Evolutionary conservation across 2,113 vertebrate genomes (phyloP).

Genomic region (Polypterus senegalus): DNA sequence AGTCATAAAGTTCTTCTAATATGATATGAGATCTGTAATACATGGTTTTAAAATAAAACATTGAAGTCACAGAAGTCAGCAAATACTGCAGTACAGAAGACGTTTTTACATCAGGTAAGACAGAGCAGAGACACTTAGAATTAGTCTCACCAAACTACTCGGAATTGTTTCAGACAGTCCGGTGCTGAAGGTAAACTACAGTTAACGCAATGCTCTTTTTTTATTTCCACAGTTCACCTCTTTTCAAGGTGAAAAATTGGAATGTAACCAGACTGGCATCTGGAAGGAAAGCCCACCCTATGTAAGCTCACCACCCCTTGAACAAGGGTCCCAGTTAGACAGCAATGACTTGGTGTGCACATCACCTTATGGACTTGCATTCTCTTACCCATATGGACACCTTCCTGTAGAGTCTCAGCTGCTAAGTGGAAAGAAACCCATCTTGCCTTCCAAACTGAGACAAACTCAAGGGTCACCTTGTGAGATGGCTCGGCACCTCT

Average conservation of each 20-base stretch:
- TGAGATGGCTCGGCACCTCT: constrained; percentile 57
- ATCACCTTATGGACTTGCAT: constrained; percentile 52
- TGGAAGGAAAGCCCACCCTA: constrained; percentile 59
- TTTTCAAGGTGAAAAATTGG: constrained; percentile 55
- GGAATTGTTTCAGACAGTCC: too few species aligned
- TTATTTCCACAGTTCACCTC: constrained; percentile 44
- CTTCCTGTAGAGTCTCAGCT: constrained; percentile 52
- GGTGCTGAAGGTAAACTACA: too few species aligned
- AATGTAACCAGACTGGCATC: constrained; percentile 47
- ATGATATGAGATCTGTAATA: too few species aligned
- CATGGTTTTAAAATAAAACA: too few species aligned
- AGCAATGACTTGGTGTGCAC: constrained; percentile 49
- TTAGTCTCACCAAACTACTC: too few species aligned
- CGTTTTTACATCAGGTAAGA: too few species aligned
- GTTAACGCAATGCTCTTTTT: neutral
- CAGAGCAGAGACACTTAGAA: too few species aligned
- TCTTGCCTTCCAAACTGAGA: constrained; percentile 42
- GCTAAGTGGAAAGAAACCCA: constrained; percentile 52
- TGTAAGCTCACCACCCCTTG: constrained; percentile 36
- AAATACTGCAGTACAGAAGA: too few species aligned
- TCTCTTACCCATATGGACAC: constrained; percentile 62
- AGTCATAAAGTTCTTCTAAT: too few species aligned
- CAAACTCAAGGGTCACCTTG: constrained; percentile 50
- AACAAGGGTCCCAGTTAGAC: constrained; percentile 55
- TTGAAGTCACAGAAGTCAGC: too few species aligned